Conservation (phyloP, 2,888 invertebrate species). For the Anthophora plumipes region DNA sequence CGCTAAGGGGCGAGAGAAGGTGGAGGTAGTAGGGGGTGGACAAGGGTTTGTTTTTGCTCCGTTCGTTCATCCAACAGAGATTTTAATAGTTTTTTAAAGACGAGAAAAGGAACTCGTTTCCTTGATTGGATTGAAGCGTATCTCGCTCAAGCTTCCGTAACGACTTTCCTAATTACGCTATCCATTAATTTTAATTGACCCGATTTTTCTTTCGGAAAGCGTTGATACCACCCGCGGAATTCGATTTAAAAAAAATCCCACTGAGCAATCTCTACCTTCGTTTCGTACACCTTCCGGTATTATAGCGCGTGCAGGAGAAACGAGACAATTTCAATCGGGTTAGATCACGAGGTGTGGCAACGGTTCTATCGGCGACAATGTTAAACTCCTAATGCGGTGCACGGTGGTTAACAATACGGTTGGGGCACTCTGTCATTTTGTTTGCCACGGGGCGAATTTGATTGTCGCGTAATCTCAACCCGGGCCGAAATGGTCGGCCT, state of each 20-base stretch:
- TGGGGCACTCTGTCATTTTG: constrained; percentile 47
- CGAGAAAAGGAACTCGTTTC: constrained; percentile 60
- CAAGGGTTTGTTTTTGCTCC: constrained; percentile 30
- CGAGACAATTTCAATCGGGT: constrained; percentile 15
- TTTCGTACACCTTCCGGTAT: not conserved
- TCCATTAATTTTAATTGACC: constrained; percentile 70
- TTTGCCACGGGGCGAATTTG: constrained; percentile 56
- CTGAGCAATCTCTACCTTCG: constrained; percentile 10
- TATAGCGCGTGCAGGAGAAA: not conserved
- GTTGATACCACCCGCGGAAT: constrained; percentile 50
- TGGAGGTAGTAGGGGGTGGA: too few species aligned
- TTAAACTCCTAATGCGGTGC: constrained; percentile 50
- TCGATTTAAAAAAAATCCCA: constrained; percentile 51
- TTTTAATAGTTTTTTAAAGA: constrained; percentile 64
- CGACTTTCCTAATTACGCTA: constrained; percentile 65
- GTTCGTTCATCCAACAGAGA: constrained; percentile 20
- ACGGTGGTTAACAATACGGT: constrained; percentile 40
- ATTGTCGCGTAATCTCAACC: constrained; percentile 61
- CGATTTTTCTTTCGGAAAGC: constrained; percentile 57
- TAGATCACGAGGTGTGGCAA: not conserved
- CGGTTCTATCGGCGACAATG: constrained; percentile 21
- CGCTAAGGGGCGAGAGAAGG: not conserved
- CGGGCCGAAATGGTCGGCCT: constrained; percentile 47
- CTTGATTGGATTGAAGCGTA: constrained; percentile 64
- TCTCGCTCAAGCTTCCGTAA: constrained; percentile 55